A percentile compares a stretch with the other conserved stretches of the same genome.
These are phyloP conservation scores for Drosophila micromelanica DNA, from an alignment of 1,140 invertebrate genomes.

Conservation along the genomic window DNA sequence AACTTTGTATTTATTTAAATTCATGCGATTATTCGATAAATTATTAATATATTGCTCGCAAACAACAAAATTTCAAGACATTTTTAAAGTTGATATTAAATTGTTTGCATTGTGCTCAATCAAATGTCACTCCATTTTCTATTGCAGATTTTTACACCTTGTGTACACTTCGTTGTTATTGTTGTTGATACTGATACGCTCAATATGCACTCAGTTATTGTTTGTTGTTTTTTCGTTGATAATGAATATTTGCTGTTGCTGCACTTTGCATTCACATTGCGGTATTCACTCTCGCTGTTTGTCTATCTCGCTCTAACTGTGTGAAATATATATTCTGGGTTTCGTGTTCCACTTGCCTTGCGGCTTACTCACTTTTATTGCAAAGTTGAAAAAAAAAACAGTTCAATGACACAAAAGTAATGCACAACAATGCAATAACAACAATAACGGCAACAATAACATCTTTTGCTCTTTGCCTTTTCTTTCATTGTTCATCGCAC, in stretches of 20 bases:
- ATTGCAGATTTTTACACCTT: constrained; percentile 24
- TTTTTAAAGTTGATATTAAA: constrained; percentile 23
- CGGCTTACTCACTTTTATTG: constrained; percentile 62
- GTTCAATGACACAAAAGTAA: constrained; percentile 82
- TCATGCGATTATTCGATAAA: too few species aligned
- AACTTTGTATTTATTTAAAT: too few species aligned
- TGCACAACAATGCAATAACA: constrained; percentile 60
- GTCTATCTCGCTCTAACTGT: constrained; percentile 10
- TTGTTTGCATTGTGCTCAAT: background rate
- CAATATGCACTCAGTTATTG: constrained; percentile 40
- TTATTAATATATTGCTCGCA: too few species aligned
- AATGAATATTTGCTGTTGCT: constrained; percentile 35
- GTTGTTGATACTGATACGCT: constrained; percentile 28
- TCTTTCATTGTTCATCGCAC: constrained; percentile 58
- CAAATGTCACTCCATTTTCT: constrained; percentile 31
- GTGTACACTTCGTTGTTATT: constrained; percentile 7
- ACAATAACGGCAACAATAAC: constrained; percentile 50
- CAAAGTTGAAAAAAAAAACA: constrained; percentile 25
- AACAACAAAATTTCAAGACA: background rate
- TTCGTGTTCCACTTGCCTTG: constrained; percentile 42
- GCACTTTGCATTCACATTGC: constrained; percentile 22
- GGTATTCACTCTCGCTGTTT: constrained; percentile 12
- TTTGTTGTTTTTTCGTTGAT: constrained; percentile 33
- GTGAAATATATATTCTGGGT: constrained; percentile 1
- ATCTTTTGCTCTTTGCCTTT: constrained; percentile 66